Evolutionary conservation across 2,888 invertebrate genomes (phyloP).

Genomic region (Dolomedes plantarius): DNA sequence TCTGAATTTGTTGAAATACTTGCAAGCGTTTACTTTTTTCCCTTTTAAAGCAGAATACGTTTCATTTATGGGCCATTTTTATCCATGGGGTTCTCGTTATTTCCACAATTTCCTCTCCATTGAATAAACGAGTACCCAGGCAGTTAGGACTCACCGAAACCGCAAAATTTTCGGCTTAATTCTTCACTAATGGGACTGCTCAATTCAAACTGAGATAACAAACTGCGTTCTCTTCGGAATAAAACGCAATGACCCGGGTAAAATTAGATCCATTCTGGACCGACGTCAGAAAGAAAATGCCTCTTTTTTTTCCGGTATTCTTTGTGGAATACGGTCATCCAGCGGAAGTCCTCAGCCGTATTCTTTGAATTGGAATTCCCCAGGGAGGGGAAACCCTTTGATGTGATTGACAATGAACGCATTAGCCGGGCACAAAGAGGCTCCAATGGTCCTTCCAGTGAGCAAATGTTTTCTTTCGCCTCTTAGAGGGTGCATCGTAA

Average conservation of each 20-base stretch:
- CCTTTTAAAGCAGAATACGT: no score
- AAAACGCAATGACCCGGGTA: slow-evolving; percentile 24
- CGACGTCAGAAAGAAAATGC: neutral
- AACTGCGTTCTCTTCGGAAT: neutral
- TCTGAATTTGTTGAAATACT: no score
- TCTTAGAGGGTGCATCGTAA: no score
- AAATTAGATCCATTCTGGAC: neutral
- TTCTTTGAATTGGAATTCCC: slow-evolving; percentile 53
- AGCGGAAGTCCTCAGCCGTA: slow-evolving; percentile 36
- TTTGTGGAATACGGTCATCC: slow-evolving; percentile 21
- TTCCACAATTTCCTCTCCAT: no score
- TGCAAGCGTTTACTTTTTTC: no score
- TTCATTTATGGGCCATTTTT: no score
- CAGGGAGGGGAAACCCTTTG: slow-evolving; percentile 36
- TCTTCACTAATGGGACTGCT: no score
- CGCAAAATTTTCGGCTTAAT: no score
- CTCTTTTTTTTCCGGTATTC: slow-evolving; percentile 3
- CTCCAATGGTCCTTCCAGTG: slow-evolving; percentile 31
- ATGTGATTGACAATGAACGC: slow-evolving; percentile 65
- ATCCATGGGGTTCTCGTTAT: no score
- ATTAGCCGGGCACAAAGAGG: slow-evolving; percentile 48
- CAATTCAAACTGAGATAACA: slow-evolving; percentile 1
- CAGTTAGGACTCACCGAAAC: no score
- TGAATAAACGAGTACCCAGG: no score
- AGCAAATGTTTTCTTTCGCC: slow-evolving; percentile 45